Conservation (phyloP, 2,797 vertebrate genomes). For the Urophycis tenuis region DNA sequence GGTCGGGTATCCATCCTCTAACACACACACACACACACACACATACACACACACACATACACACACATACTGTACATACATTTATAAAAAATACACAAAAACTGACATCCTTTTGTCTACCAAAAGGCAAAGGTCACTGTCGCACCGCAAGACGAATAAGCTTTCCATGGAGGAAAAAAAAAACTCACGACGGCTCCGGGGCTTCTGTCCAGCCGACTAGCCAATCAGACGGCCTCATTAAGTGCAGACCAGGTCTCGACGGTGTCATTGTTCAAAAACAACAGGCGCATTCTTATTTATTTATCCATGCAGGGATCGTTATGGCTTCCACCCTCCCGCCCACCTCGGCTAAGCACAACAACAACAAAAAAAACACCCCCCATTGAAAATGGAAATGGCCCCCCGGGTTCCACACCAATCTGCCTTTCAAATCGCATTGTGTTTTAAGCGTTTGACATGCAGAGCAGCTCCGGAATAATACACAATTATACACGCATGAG, state of each 20-base stretch:
- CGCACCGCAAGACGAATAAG: slow-evolving; percentile 9
- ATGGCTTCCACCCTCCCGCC: slow-evolving; percentile 8
- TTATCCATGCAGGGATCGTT: slow-evolving; percentile 29
- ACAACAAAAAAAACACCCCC: no score
- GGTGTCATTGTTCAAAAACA: background rate
- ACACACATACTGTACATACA: background rate
- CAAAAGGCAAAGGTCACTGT: slow-evolving; percentile 31
- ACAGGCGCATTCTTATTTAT: slow-evolving; percentile 11
- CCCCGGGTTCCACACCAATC: slow-evolving; percentile 22
- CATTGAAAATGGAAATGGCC: slow-evolving; percentile 31
- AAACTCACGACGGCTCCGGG: background rate
- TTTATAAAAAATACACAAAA: background rate
- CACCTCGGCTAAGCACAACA: background rate
- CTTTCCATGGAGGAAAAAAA: slow-evolving; percentile 15
- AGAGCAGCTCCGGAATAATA: slow-evolving; percentile 13
- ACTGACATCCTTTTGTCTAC: background rate
- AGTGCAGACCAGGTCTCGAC: background rate
- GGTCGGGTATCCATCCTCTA: no score
- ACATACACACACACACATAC: background rate
- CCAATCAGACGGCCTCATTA: background rate
- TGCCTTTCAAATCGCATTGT: slow-evolving; percentile 28
- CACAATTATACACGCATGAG: slow-evolving; percentile 7
- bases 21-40: slow-evolving; percentile 11
- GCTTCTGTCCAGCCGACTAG: background rate
- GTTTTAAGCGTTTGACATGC: slow-evolving; percentile 6